Percentiles rank a stretch among this genome's conserved stretches.
These are phyloP conservation scores for Magallana ariakensis DNA, from an alignment of 1,140 invertebrate species.

Conservation along the genomic window DNA sequence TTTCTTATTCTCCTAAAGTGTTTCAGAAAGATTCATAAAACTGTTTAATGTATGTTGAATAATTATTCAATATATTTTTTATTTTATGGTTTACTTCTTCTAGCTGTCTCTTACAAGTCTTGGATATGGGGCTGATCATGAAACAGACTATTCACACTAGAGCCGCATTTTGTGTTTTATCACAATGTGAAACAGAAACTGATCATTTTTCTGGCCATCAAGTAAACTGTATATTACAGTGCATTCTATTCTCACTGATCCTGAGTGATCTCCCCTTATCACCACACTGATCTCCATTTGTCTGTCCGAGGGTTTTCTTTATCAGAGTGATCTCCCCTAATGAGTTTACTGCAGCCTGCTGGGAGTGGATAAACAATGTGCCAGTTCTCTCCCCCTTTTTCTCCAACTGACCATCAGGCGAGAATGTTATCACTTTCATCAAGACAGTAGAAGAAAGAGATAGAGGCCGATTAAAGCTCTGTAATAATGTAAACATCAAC, in stretches of 20 bases:
- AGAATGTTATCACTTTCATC: constrained; percentile 20
- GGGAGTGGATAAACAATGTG: constrained; percentile 4
- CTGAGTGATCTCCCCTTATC: background rate
- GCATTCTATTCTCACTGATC: background rate
- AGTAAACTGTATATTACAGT: background rate
- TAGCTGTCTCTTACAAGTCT: too few species aligned
- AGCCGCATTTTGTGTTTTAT: too few species aligned
- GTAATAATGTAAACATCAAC: background rate
- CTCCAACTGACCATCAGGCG: constrained; percentile 9
- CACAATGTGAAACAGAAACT: too few species aligned
- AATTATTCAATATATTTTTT: too few species aligned
- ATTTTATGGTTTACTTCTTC: too few species aligned
- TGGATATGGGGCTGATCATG: too few species aligned
- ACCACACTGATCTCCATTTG: background rate
- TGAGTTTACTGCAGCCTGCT: background rate
- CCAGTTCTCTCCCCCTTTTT: background rate
- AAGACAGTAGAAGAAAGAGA: background rate
- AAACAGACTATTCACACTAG: too few species aligned
- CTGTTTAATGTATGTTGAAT: too few species aligned
- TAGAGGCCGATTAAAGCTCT: background rate
- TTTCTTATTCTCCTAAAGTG: background rate
- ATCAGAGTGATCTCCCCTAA: constrained; percentile 18
- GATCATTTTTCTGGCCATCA: too few species aligned
- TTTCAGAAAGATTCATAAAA: background rate
- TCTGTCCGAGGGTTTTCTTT: background rate